A percentile compares a stretch with the other conserved stretches of the same genome.
These are phyloP conservation scores for Dysmachus trigonus DNA, from an alignment of 2,888 invertebrate genomes.

Conservation along the genomic window DNA sequence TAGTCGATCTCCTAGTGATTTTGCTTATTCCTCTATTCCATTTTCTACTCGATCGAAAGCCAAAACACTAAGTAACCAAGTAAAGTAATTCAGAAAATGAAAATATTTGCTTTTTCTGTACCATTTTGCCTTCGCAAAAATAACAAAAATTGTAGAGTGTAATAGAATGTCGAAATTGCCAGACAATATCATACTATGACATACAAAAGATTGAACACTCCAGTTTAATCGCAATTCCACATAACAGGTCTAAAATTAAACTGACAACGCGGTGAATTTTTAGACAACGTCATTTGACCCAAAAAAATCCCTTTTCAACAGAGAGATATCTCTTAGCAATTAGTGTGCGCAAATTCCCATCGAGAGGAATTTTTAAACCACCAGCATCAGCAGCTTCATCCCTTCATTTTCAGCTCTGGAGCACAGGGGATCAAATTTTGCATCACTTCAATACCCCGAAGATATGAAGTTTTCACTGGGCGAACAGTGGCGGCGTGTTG, in stretches of 20 bases:
- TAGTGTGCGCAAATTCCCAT: neutral
- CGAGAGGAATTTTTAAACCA: neutral
- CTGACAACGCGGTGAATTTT: neutral
- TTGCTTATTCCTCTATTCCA: too few species aligned
- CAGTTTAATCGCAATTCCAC: neutral
- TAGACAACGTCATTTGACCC: neutral
- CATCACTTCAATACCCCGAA: neutral
- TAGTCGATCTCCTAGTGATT: too few species aligned
- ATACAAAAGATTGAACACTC: neutral
- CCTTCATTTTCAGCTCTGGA: neutral
- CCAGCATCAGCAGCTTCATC: neutral
- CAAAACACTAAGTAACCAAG: too few species aligned
- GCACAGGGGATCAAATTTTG: neutral
- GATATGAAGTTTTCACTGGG: neutral
- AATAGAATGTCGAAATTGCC: neutral
- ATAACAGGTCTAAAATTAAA: neutral
- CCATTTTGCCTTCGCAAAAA: too few species aligned
- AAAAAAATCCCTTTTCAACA: neutral
- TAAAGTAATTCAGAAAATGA: too few species aligned
- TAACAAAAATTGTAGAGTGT: neutral
- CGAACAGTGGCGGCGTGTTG: neutral
- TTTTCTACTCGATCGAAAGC: too few species aligned
- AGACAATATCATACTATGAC: neutral
- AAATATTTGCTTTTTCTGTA: too few species aligned
- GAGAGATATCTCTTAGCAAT: neutral